Percentiles rank a stretch among this genome's conserved stretches.
Evolutionary conservation across 1,140 invertebrate species (phyloP).

Genomic region (Brachionus rubens): DNA sequence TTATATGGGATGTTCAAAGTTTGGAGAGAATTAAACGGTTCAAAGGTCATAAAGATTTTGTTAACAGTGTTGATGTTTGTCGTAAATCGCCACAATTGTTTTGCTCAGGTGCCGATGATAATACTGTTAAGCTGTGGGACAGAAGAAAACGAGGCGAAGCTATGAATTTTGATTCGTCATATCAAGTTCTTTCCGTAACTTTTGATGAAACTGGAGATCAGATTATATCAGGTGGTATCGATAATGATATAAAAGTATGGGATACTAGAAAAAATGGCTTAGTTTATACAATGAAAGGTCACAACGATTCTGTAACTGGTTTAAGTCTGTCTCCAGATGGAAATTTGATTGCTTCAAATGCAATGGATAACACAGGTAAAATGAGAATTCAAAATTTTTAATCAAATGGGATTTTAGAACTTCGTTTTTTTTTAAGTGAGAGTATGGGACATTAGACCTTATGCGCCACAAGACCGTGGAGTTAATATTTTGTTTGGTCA

Average conservation of each 20-base stretch:
- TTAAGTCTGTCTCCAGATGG: constrained; percentile 87
- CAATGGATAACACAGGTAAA: constrained; percentile 91
- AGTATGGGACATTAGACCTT: constrained; percentile 71
- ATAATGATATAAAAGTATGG: constrained; percentile 97
- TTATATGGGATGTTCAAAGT: constrained; percentile 87
- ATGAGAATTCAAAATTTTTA: no score
- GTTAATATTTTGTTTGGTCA: constrained; percentile 87
- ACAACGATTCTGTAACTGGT: constrained; percentile 91
- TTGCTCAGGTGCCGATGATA: constrained; percentile 91
- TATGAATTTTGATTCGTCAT: constrained; percentile 75
- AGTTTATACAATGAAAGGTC: constrained; percentile 77
- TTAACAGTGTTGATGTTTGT: constrained; percentile 67
- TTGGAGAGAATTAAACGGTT: constrained; percentile 83
- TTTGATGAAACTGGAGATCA: constrained; percentile 96
- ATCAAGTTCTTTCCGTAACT: constrained; percentile 80
- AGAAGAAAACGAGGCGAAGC: constrained; percentile 75
- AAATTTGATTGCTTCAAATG: constrained; percentile 85
- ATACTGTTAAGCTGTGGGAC: constrained; percentile 82
- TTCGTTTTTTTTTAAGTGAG: constrained; percentile 56
- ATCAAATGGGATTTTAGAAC: background rate
- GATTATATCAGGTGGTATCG: constrained; percentile 82
- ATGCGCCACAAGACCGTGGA: constrained; percentile 79
- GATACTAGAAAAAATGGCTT: constrained; percentile 86
- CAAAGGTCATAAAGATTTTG: constrained; percentile 84
- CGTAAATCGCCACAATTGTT: constrained; percentile 81